phyloP scores from a whole-genome alignment of 2,797 vertebrate genomes.

The Silurus aristotelis region DNA sequence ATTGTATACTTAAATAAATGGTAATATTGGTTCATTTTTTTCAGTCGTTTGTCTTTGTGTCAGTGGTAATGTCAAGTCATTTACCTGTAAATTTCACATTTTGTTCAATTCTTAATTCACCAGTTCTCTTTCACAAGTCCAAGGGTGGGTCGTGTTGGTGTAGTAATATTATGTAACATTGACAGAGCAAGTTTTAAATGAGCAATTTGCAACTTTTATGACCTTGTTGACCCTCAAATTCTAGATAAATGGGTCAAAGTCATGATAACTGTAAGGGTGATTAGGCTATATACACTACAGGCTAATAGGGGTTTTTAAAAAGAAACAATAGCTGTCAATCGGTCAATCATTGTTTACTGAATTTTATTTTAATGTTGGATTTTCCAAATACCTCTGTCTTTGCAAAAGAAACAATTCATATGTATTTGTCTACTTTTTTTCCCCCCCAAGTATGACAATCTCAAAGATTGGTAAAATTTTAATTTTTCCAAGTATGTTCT shows the following conservation, averaged over 20 bases:
- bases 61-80: neutral
- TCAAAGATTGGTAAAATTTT: neutral
- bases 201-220: neutral
- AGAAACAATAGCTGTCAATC: neutral
- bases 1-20: conserved; percentile 84
- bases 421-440: neutral
- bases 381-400: neutral
- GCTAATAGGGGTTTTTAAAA: neutral
- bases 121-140: neutral
- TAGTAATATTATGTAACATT: neutral
- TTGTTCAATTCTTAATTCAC: neutral
- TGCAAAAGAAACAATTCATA: neutral
- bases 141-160: neutral
- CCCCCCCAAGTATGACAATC: neutral
- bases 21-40: conserved; percentile 78
- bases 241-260: neutral
- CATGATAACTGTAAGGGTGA: neutral
- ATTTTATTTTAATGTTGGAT: neutral
- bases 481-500: too few relatives aligned
- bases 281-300: too few relatives aligned
- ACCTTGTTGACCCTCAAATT: neutral
- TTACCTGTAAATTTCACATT: neutral
- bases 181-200: neutral
- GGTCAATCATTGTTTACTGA: neutral
- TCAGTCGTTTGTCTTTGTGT: conserved; percentile 68